Base-by-base conservation (phyloP, 2,113 vertebrate genomes). In the Pygathrix nemaeus region DNA sequence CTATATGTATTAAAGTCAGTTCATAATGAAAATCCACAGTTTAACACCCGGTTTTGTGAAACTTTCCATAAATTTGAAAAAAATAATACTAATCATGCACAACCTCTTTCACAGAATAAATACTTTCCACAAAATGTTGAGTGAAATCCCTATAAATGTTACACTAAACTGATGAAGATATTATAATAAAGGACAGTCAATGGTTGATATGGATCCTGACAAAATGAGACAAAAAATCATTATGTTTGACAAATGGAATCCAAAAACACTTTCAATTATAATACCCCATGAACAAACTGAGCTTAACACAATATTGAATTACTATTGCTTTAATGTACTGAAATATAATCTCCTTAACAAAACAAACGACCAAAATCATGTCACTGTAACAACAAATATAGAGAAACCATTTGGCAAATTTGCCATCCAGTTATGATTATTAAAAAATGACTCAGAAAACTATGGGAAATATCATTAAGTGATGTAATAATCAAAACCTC, bases 261-360 rank as follows among this genome's bases (percentile, higher is more conserved):
- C 20, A 76, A 92, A 87, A 7, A 89, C 16, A 85, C 21, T 92
- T 92, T 76, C 66, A 96, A 64, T 81, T 64, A 80, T 68, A 91
- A 61, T 30, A 48, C 6, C 27, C 32, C 11, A 40, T 45, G 7
- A 70, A 76, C 20, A 90, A 93, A 81, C 0, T 48, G 8, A 32
- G 11, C 70, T 95, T 92, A 81, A 96, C 70, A 3, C 57, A 81
- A 90, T 45, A 59, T 86, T 45, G 52, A 48, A 86, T 64, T 92
- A 38, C 59, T 75, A 43, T 14, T 90, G 43, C 32, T 83, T 70
- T 92, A 96, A 38, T 43, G 64, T 48, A 66, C 27, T 78, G 70
- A 90, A 88, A 30, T 70, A 30, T 61, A 85, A 48, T 40, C 79
- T 72, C 72, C 85, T 94, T 79, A n/a, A 93, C 11, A 83, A 96